Percentiles rank a stretch among this genome's conserved stretches.
Conservation (phyloP, 2,888 invertebrate species). For the Lasioglossum marginatum region DNA sequence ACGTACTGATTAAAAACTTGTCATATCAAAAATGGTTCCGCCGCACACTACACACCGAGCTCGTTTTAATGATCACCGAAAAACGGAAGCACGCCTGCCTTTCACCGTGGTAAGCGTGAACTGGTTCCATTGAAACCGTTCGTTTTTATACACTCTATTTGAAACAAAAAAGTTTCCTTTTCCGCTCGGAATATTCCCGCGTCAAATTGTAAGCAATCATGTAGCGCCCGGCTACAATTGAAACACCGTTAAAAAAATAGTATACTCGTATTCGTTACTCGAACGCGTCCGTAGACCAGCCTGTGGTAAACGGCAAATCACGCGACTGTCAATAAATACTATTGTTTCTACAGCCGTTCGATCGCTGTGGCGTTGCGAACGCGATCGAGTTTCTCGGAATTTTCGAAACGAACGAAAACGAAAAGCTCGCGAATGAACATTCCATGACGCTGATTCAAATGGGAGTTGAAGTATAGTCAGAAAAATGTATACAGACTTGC, state of each 20-base stretch:
- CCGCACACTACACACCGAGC: not conserved
- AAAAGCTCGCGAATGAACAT: too few species aligned
- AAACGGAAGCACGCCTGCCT: not conserved
- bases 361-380: not conserved
- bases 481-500: not conserved
- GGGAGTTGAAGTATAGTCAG: not conserved
- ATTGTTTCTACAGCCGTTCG: not conserved
- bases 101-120: conserved; percentile 1
- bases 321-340: conserved; percentile 4
- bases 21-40: not conserved
- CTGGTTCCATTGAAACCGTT: conserved; percentile 2
- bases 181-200: not conserved
- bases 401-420: not conserved
- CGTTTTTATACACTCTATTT: not conserved
- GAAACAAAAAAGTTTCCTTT: conserved; percentile 8
- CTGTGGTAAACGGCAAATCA: not conserved
- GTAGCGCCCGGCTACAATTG: not conserved
- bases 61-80: conserved; percentile 17
- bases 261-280: conserved; percentile 9
- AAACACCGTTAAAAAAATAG: conserved; percentile 9
- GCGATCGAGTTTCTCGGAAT: not conserved
- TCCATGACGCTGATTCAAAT: not conserved
- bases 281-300: not conserved
- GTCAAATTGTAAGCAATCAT: conserved; percentile 8
- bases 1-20: not conserved